phyloP scores from a whole-genome alignment of 2,113 vertebrate genomes.

The Petrocephalus microphthalmus region DNA sequence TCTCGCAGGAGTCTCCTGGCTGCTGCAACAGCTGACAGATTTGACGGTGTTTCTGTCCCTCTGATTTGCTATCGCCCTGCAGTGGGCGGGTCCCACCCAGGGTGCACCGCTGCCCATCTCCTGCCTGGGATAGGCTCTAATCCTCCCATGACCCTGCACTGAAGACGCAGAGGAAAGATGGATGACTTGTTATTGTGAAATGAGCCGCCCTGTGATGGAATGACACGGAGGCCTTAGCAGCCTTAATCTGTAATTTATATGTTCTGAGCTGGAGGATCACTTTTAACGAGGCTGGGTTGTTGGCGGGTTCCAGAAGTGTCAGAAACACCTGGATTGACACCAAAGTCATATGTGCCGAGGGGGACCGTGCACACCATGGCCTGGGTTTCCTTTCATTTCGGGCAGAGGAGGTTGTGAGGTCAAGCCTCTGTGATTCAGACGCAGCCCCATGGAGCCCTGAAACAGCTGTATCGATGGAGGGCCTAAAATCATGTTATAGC shows the following conservation, averaged over 20 bases:
- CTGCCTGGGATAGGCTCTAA: not conserved
- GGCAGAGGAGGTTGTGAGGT: not conserved
- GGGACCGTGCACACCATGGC: not conserved
- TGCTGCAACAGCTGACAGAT: not conserved
- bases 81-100: not conserved
- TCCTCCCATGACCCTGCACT: not conserved
- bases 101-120: not conserved
- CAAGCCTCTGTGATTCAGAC: not conserved
- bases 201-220: not conserved
- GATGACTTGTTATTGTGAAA: not conserved
- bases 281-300: not conserved
- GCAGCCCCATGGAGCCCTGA: not conserved
- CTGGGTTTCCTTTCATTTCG: not conserved
- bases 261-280: not conserved
- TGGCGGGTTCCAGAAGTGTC: not conserved
- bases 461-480: not conserved
- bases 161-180: not conserved
- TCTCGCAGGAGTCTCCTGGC: not conserved
- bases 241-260: not conserved
- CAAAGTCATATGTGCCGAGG: not conserved
- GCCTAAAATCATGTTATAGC: not conserved
- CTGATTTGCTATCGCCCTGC: not conserved
- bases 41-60: not conserved
- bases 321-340: not conserved
- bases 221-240: not conserved